Base-by-base conservation (phyloP, 64 coral and sea anemone species). In the Acropora yongei region DNA sequence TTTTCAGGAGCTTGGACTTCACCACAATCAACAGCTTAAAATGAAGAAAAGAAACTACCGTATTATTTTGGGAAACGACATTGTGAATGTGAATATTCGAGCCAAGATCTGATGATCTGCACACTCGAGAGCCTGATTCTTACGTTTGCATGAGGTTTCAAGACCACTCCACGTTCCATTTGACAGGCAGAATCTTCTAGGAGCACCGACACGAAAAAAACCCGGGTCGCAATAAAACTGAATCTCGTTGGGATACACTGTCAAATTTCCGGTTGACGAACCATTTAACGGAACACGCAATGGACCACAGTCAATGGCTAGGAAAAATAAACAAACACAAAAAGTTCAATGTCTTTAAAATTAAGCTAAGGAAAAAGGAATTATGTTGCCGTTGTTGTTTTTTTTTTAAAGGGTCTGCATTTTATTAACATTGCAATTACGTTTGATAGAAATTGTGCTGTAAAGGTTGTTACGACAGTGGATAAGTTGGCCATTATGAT, bases 11-110 rank as follows among this genome's bases (percentile, higher is more conserved):
- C 49, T 42, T 67, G 19, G 3, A 93, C 8, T 9, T 45, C 41
- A 58, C 92, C 92, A 67, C 92, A 93, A n/a, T 95, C 60, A 68
- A 86, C 73, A 57, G 87, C 88, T 90, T 11, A 58, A 85, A 67
- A 41, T 1, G 77, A 20, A 78, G 16, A 44, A 12, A 60, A 10
- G 18, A 7, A 30, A 30, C 30, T 30, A 30, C 30, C 30, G 30
- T 30, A 30, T 30, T 30, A 30, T 30, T 30, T 30, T 30, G 30
- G 30, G 30, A 30, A 30, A 30, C 30, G 30, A 30, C 30, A 30
- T 30, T 30, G 30, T 30, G 30, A 30, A 30, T 30, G 30, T 30
- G 30, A 30, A 30, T 30, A 30, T 30, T 30, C 30, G 30, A 30
- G 30, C 30, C 30, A 30, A 30, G 30, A 30, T 30, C 30, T 30